Evolutionary conservation across 2,113 vertebrate species (phyloP).

Genomic region (Calidris pugnax): DNA sequence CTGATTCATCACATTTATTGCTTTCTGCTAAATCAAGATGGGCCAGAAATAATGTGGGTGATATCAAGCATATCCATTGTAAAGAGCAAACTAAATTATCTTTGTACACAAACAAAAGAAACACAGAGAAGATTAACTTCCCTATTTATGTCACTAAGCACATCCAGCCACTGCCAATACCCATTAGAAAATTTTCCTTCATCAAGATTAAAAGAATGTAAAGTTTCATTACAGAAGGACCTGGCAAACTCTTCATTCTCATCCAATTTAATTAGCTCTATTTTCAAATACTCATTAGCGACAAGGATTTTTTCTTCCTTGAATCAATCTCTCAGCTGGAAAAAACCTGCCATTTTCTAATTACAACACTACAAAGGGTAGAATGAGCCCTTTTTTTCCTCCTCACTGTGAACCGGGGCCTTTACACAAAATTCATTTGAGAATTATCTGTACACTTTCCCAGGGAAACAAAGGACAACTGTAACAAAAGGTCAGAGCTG

Average conservation of each 20-base stretch:
- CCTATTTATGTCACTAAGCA: neutral
- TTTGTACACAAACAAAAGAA: neutral
- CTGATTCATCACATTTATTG: neutral
- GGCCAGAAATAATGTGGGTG: neutral
- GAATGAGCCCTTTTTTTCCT: neutral
- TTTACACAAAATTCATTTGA: slow-evolving; percentile 8
- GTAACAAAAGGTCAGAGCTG: slow-evolving; percentile 26
- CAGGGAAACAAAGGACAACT: slow-evolving; percentile 63
- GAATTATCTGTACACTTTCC: slow-evolving; percentile 46
- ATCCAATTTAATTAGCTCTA: slow-evolving; percentile 65
- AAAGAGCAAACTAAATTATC: neutral
- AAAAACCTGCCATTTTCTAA: slow-evolving; percentile 36
- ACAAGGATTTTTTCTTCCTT: slow-evolving; percentile 3
- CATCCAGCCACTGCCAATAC: neutral
- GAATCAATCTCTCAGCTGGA: slow-evolving; percentile 28
- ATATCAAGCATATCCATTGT: neutral
- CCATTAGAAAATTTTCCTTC: neutral
- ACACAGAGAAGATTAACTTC: neutral
- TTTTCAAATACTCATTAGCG: slow-evolving; percentile 48
- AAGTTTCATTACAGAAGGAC: slow-evolving; percentile 15
- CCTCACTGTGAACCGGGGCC: neutral
- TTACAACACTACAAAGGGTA: neutral
- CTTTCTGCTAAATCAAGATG: neutral
- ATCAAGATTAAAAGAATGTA: neutral
- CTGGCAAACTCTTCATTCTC: slow-evolving; percentile 33